Conservation (phyloP, 1,140 invertebrate genomes). For the Steinernema feltiae region DNA sequence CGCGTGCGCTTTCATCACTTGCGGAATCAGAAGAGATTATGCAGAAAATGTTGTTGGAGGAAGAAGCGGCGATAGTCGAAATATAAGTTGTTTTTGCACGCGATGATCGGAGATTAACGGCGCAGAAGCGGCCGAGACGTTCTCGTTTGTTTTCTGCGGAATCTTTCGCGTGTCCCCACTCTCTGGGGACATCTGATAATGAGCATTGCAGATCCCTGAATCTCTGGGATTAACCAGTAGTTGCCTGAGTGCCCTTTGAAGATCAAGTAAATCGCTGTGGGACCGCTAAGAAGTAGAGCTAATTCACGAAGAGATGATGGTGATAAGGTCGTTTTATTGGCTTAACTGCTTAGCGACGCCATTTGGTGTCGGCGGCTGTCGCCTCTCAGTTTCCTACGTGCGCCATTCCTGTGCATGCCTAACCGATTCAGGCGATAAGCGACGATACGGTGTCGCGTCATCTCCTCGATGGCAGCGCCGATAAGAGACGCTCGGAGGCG, state of each 20-base stretch:
- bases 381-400: neutral
- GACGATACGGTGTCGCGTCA: neutral
- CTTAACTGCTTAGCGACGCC: constrained; percentile 2
- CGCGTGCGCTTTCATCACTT: too few species aligned
- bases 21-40: neutral
- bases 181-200: too few species aligned
- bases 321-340: constrained; percentile 13
- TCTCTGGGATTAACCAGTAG: too few species aligned
- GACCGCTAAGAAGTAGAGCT: neutral
- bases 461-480: neutral
- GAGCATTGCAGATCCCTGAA: too few species aligned
- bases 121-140: too few species aligned
- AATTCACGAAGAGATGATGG: neutral
- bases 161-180: neutral
- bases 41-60: neutral
- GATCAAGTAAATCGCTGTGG: neutral
- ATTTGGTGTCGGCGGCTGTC: neutral
- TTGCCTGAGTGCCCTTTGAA: too few species aligned
- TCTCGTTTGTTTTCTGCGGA: too few species aligned
- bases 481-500: too few species aligned
- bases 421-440: neutral
- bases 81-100: neutral
- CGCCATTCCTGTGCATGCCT: neutral
- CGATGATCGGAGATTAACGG: neutral
- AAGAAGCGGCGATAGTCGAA: neutral